Percentiles rank a stretch among this genome's conserved stretches.
Conservation (phyloP, 2,888 invertebrate genomes). For the Cyrtodaria siliqua region DNA sequence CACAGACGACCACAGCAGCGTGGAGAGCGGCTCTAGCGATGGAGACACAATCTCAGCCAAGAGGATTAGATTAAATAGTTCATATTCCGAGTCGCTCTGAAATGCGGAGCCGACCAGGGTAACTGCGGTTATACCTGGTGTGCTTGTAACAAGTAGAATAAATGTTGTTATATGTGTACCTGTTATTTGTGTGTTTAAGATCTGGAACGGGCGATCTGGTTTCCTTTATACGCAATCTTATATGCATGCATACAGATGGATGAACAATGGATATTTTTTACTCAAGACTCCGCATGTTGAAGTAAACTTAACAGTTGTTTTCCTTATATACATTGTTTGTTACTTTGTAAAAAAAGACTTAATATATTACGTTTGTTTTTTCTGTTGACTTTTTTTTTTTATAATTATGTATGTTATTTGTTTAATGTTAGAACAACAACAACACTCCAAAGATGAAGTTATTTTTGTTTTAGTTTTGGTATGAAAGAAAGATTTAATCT, state of each 20-base stretch:
- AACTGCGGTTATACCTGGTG: neutral
- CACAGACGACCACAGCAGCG: slow-evolving; percentile 92
- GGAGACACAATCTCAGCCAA: slow-evolving; percentile 88
- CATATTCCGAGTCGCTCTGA: slow-evolving; percentile 74
- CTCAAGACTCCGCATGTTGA: too few species aligned
- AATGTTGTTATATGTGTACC: slow-evolving; percentile 38
- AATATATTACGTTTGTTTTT: too few species aligned
- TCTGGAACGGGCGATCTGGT: slow-evolving; percentile 32
- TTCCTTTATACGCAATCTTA: slow-evolving; percentile 10
- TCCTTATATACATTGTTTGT: too few species aligned
- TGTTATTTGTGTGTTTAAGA: slow-evolving; percentile 39
- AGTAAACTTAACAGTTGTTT: too few species aligned
- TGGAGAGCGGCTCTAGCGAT: slow-evolving; percentile 90
- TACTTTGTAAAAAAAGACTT: too few species aligned
- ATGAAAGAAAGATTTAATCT: too few species aligned
- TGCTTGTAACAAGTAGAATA: slow-evolving; percentile 29
- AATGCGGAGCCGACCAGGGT: slow-evolving; percentile 1
- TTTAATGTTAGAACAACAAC: too few species aligned
- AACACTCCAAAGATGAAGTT: too few species aligned
- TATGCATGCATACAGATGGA: slow-evolving; percentile 3
- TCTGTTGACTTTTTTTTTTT: too few species aligned
- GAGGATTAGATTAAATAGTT: slow-evolving; percentile 69
- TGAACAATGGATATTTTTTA: neutral
- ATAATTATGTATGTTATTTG: too few species aligned
- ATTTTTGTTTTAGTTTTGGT: too few species aligned